These are phyloP conservation scores for Motacilla alba DNA, from an alignment of 2,113 vertebrate genomes.

Conservation along the genomic window DNA sequence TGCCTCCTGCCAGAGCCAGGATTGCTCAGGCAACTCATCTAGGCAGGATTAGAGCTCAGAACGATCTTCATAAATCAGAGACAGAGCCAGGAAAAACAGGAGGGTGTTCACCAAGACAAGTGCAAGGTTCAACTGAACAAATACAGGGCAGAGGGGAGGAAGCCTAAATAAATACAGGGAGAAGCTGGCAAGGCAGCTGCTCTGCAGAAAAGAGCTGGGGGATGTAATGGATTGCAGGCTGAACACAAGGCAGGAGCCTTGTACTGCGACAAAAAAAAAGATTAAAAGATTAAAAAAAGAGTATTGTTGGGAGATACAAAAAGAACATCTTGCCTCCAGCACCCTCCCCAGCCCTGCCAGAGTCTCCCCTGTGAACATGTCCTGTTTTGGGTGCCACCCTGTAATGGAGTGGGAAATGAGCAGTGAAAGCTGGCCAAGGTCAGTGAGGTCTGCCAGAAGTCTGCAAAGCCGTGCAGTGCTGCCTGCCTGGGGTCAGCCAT, in stretches of 20 bases:
- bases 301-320: neutral
- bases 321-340: neutral
- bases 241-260: neutral
- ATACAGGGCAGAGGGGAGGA: neutral
- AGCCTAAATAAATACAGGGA: neutral
- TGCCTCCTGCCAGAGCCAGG: neutral
- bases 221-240: neutral
- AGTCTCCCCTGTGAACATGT: neutral
- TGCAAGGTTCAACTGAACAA: neutral
- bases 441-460: neutral
- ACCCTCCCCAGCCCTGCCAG: neutral
- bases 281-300: neutral
- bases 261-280: neutral
- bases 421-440: neutral
- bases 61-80: neutral
- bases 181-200: neutral
- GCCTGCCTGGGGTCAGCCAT: neutral
- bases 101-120: constrained; percentile 10
- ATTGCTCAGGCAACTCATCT: neutral
- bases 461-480: neutral
- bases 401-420: neutral
- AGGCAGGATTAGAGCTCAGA: neutral
- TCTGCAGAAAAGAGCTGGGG: neutral
- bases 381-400: fast-evolving
- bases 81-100: constrained; percentile 9